Percentiles rank a stretch among this genome's conserved stretches.
These are phyloP conservation scores for Drosophila peninsularis DNA, from an alignment of 2,888 invertebrate species.

Conservation along the genomic window DNA sequence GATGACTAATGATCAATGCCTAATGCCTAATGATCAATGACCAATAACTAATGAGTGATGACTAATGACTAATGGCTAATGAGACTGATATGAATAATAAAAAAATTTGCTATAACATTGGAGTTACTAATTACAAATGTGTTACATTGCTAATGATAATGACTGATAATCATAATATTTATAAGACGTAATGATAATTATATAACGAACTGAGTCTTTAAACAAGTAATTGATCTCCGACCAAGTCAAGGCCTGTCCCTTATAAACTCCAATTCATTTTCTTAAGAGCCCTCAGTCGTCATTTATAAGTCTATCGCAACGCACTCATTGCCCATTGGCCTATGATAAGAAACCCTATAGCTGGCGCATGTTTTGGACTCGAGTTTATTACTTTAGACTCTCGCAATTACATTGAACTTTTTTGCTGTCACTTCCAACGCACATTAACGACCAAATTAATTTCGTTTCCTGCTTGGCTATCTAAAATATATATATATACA, in stretches of 20 bases:
- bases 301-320: not conserved
- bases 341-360: constrained; percentile 5
- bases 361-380: not conserved
- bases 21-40: no score
- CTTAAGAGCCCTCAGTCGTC: not conserved
- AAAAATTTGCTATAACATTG: no score
- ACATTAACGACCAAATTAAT: constrained; percentile 26
- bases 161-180: not conserved
- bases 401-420: constrained; percentile 4
- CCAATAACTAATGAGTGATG: no score
- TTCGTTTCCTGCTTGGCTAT: constrained; percentile 16
- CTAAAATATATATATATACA: constrained; percentile 1
- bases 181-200: not conserved
- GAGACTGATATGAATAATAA: no score
- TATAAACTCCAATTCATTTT: not conserved
- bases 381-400: not conserved
- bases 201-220: not conserved
- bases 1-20: no score
- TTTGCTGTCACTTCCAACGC: constrained; percentile 10
- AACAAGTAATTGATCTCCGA: not conserved
- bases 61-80: no score
- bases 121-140: no score
- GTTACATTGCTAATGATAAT: not conserved
- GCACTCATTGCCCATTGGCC: not conserved
- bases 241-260: no score